A percentile compares a stretch with the other conserved stretches of the same genome.
Evolutionary conservation across 2,888 invertebrate species (phyloP).

Genomic region (Tipula helvola): DNA sequence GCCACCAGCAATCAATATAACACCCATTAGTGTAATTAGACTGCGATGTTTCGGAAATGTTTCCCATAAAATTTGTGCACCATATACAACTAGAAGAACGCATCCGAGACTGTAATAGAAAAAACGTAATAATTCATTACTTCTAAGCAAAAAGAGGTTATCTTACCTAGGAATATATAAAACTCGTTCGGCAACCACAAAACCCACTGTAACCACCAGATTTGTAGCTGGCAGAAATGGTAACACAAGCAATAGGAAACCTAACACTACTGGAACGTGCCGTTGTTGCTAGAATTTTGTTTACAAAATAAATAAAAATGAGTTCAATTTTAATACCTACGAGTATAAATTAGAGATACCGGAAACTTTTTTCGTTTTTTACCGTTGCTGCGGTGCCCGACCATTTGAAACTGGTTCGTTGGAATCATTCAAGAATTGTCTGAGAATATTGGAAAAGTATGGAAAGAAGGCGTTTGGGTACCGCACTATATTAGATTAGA

Average conservation of each 20-base stretch:
- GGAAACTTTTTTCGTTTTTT: too few relatives aligned
- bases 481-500: too few relatives aligned
- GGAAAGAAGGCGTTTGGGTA: too few relatives aligned
- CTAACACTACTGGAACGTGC: constrained; percentile 53
- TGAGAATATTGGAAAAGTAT: too few relatives aligned
- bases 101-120: constrained; percentile 52
- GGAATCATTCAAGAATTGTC: too few relatives aligned
- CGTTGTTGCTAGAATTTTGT: constrained; percentile 43
- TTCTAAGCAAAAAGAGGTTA: neutral
- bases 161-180: constrained; percentile 76
- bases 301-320: neutral
- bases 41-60: constrained; percentile 31
- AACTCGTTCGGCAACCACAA: constrained; percentile 77
- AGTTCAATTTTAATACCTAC: too few relatives aligned
- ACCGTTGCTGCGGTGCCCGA: too few relatives aligned
- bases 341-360: too few relatives aligned
- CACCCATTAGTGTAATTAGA: constrained; percentile 40
- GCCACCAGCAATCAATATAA: constrained; percentile 46
- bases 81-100: constrained; percentile 62
- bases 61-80: constrained; percentile 53
- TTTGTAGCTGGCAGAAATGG: constrained; percentile 83
- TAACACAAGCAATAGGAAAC: constrained; percentile 58
- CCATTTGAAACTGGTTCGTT: too few relatives aligned
- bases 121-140: too few relatives aligned
- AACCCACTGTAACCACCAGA: constrained; percentile 65